Evolutionary conservation across 2,797 vertebrate genomes (phyloP).

Genomic region (Microctenopoma lineatum): DNA sequence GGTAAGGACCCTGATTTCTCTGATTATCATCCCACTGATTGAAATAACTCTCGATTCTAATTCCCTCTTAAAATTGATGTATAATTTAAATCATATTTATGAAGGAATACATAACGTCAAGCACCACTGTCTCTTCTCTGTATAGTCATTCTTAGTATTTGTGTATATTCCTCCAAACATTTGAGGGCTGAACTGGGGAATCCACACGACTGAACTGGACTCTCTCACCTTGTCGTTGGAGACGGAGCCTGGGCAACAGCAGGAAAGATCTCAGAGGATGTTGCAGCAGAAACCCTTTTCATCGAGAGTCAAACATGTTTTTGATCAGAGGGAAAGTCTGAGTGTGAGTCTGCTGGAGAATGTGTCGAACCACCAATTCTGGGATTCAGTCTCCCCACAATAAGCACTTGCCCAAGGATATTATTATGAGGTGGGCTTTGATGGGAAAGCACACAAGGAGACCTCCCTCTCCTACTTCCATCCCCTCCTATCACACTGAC

Average conservation of each 20-base stretch:
- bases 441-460: constrained; percentile 20
- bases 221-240: constrained; percentile 1
- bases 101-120: no score
- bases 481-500: constrained; percentile 31
- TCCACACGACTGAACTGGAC: constrained; percentile 28
- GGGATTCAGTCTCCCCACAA: constrained; percentile 23
- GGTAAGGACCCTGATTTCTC: no score
- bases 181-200: constrained; percentile 24
- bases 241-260: background rate
- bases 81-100: background rate
- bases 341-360: constrained; percentile 7
- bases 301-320: background rate
- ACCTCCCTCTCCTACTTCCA: constrained; percentile 15
- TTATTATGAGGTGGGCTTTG: constrained; percentile 47
- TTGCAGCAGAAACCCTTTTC: background rate
- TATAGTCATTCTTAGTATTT: background rate
- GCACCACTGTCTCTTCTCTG: no score
- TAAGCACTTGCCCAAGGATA: constrained; percentile 39
- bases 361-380: no score
- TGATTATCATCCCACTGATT: no score
- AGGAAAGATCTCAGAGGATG: background rate
- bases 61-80: no score
- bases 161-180: background rate
- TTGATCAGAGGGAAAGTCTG: background rate
- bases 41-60: no score